These are phyloP conservation scores for Cosmopolites sordidus DNA, from an alignment of 2,888 invertebrate genomes.

Conservation along the genomic window DNA sequence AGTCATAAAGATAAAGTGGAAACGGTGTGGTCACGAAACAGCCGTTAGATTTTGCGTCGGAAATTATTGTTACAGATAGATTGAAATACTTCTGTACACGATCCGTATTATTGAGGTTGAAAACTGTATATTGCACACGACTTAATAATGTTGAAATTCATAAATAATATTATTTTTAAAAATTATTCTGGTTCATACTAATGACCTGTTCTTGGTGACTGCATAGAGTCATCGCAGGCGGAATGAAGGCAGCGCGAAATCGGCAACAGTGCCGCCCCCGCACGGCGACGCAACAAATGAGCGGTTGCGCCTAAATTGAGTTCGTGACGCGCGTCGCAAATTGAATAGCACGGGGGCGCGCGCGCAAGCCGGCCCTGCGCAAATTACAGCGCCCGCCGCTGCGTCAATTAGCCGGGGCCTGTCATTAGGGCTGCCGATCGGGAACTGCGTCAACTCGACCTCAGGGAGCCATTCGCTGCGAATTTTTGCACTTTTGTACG, in stretches of 20 bases:
- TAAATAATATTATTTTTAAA: too few relatives aligned
- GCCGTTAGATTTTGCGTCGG: too few relatives aligned
- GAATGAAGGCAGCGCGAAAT: slow-evolving; percentile 5
- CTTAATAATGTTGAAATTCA: too few relatives aligned
- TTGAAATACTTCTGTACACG: too few relatives aligned
- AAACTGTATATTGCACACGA: too few relatives aligned
- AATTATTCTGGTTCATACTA: too few relatives aligned
- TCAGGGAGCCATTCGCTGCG: slow-evolving; percentile 8
- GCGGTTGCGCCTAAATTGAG: slow-evolving; percentile 45
- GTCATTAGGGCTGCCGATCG: slow-evolving; percentile 45
- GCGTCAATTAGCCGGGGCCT: slow-evolving; percentile 48
- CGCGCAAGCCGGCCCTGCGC: slow-evolving; percentile 24
- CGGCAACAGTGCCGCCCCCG: slow-evolving; percentile 4
- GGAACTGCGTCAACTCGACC: slow-evolving; percentile 38
- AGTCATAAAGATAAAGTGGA: too few relatives aligned
- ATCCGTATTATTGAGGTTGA: too few relatives aligned
- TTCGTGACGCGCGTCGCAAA: slow-evolving; percentile 47
- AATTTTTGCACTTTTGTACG: too few relatives aligned
- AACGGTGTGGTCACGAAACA: too few relatives aligned
- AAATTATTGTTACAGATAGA: too few relatives aligned
- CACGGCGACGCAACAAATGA: slow-evolving; percentile 28
- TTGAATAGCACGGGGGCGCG: slow-evolving; percentile 37
- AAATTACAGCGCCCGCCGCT: slow-evolving; percentile 48
- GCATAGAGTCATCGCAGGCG: not conserved
- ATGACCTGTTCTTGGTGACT: too few relatives aligned